These are phyloP conservation scores for Clamator glandarius DNA, from an alignment of 2,797 vertebrate species.

Conservation along the genomic window DNA sequence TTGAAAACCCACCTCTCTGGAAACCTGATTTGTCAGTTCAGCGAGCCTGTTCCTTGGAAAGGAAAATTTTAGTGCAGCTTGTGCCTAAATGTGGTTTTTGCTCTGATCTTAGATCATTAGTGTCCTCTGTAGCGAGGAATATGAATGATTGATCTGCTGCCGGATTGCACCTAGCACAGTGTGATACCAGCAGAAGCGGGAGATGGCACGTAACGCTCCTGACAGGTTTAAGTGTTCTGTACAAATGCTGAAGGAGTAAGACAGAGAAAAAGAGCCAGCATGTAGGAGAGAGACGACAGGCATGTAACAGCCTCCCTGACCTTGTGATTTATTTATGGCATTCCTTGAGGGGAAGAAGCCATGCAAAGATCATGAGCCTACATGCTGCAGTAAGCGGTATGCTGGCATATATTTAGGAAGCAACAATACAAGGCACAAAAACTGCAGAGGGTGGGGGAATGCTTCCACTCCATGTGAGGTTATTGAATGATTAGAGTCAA, in stretches of 20 bases:
- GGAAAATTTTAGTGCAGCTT: background rate
- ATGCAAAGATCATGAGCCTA: slow-evolving; percentile 42
- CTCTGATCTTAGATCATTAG: background rate
- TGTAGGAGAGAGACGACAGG: slow-evolving; percentile 6
- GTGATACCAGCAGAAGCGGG: background rate
- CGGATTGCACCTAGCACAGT: background rate
- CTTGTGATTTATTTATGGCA: slow-evolving; percentile 63
- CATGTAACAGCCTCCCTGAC: slow-evolving; percentile 27
- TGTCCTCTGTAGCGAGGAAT: background rate
- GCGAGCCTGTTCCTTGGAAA: background rate
- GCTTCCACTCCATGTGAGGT: background rate
- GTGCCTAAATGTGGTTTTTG: slow-evolving; percentile 1
- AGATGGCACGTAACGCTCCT: background rate
- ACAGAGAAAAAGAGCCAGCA: background rate
- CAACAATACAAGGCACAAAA: background rate
- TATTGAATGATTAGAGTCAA: background rate
- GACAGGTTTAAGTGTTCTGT: background rate
- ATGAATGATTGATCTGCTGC: background rate
- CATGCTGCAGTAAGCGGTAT: background rate
- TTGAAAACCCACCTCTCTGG: background rate
- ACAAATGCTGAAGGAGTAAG: background rate
- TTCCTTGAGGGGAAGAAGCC: slow-evolving; percentile 52
- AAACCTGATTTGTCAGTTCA: background rate
- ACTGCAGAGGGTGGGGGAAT: background rate
- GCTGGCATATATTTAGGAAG: background rate